These are phyloP conservation scores for Arenaria interpres DNA, from an alignment of 2,113 vertebrate species.

Conservation along the genomic window DNA sequence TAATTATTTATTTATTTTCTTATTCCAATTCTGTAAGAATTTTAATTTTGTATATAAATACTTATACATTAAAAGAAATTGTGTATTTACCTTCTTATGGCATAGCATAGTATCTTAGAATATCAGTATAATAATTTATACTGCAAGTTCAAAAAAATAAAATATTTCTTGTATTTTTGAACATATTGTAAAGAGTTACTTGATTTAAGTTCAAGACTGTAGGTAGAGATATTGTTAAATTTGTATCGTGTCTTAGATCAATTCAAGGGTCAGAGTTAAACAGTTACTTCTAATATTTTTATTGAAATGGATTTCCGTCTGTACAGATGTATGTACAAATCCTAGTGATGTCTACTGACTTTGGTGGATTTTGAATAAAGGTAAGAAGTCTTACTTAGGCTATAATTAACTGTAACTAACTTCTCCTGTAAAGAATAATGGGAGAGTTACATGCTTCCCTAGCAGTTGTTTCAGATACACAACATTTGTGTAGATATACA, in stretches of 20 bases:
- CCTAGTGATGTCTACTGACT: neutral
- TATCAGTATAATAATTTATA: neutral
- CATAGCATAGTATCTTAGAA: neutral
- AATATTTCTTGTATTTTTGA: neutral
- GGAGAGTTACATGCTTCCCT: neutral
- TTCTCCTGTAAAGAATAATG: neutral
- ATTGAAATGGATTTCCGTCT: neutral
- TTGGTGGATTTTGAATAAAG: neutral
- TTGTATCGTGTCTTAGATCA: neutral
- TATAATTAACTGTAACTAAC: neutral
- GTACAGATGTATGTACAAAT: neutral
- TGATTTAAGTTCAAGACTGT: neutral
- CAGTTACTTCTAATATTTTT: neutral
- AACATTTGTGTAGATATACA: neutral
- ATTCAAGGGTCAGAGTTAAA: neutral
- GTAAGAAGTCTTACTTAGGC: neutral
- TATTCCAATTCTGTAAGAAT: neutral
- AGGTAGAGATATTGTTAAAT: neutral
- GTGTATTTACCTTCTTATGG: neutral
- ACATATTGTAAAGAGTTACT: neutral
- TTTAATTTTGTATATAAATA: neutral
- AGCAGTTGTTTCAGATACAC: neutral
- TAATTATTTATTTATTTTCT: neutral
- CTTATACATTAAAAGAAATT: neutral
- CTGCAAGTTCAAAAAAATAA: neutral